Percentiles rank a stretch among this genome's conserved stretches.
phyloP scores from a whole-genome alignment of 2,113 vertebrate genomes.

The Neoarius graeffei region DNA sequence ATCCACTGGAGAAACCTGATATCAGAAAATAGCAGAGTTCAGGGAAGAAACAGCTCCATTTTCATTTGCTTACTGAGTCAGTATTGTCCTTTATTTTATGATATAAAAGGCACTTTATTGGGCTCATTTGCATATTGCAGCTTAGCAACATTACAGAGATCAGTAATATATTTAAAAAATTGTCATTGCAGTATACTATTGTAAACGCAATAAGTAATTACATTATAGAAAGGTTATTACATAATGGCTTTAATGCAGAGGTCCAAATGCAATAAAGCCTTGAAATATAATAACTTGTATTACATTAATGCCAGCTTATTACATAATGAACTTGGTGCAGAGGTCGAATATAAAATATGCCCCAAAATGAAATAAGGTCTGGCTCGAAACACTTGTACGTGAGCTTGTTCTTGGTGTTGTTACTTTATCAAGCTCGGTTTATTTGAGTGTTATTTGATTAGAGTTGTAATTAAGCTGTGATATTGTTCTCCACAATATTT shows the following conservation, averaged over 20 bases:
- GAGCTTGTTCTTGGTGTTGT: no score
- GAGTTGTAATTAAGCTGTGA: no score
- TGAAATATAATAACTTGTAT: constrained; percentile 13
- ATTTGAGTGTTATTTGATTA: background rate
- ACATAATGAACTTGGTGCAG: constrained; percentile 4
- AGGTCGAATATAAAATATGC: background rate
- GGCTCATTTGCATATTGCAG: background rate
- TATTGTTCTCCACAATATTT: background rate
- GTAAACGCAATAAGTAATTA: background rate
- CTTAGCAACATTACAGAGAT: background rate
- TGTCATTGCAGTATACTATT: background rate
- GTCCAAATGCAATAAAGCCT: constrained; percentile 15
- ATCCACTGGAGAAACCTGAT: background rate
- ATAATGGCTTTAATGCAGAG: constrained; percentile 9
- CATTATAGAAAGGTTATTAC: background rate
- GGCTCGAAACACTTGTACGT: no score
- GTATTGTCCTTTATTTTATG: background rate
- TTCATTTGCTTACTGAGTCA: background rate
- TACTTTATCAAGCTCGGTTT: background rate
- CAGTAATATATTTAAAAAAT: background rate
- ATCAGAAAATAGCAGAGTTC: background rate
- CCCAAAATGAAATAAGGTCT: background rate
- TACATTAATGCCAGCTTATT: background rate
- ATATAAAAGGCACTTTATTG: background rate
- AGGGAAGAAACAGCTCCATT: background rate